phyloP scores from a whole-genome alignment of 2,888 invertebrate genomes.

The Xestia c-nigrum region DNA sequence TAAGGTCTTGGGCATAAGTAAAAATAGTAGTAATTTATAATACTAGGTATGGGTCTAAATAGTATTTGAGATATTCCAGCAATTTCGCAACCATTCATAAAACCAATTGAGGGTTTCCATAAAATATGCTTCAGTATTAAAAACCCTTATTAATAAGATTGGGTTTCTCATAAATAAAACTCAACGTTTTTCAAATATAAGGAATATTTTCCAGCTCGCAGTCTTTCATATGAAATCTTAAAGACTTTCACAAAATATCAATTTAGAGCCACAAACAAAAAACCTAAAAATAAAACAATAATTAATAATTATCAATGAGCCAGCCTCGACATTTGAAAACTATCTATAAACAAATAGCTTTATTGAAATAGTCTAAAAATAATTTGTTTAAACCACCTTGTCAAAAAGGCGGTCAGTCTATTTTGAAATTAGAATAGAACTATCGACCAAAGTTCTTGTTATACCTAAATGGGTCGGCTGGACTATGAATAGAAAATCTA shows the following conservation, averaged over 20 bases:
- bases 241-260: neutral
- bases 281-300: neutral
- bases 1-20: neutral
- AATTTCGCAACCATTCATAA: neutral
- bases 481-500: constrained; percentile 3
- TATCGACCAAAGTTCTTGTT: constrained; percentile 8
- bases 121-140: neutral
- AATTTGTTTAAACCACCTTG: neutral
- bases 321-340: neutral
- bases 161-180: neutral
- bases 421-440: constrained; percentile 20
- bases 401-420: neutral
- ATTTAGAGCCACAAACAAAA: neutral
- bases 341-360: neutral
- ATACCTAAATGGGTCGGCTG: neutral
- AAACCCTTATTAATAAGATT: neutral
- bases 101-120: neutral
- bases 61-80: too few species aligned
- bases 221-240: neutral
- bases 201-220: neutral
- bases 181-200: neutral
- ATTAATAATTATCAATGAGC: neutral
- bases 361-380: neutral
- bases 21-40: neutral
- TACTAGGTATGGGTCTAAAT: neutral